phyloP scores from a whole-genome alignment of 2,888 invertebrate species.

The Baronia brevicornis region DNA sequence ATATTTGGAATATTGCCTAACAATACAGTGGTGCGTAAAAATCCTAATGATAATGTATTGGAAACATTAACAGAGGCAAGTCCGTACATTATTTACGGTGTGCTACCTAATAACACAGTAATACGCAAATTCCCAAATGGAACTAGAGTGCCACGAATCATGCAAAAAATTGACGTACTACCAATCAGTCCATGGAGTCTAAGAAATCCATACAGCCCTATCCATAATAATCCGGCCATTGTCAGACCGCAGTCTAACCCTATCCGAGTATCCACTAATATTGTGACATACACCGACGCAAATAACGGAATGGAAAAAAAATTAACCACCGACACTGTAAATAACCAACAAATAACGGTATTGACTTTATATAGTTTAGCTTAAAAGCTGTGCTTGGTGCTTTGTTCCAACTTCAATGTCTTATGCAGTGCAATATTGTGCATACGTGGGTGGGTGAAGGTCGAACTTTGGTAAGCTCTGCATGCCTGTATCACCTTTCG shows the following conservation, averaged over 20 bases:
- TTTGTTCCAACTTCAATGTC: conserved; percentile 42
- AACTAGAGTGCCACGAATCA: conserved; percentile 82
- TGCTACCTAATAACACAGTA: conserved; percentile 85
- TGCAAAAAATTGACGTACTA: conserved; percentile 75
- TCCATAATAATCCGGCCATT: conserved; percentile 74
- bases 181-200: conserved; percentile 77
- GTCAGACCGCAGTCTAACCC: conserved; percentile 75
- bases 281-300: conserved; percentile 75
- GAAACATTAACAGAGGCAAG: conserved; percentile 80
- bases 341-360: conserved; percentile 73
- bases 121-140: conserved; percentile 88
- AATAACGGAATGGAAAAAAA: conserved; percentile 75
- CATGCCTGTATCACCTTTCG: conserved; percentile 49
- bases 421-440: conserved; percentile 27
- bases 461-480: conserved; percentile 41
- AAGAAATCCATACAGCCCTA: conserved; percentile 77
- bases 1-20: conserved; percentile 86
- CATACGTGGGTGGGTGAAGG: conserved; percentile 31
- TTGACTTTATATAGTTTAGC: conserved; percentile 70
- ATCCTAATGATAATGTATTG: conserved; percentile 79
- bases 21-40: conserved; percentile 85
- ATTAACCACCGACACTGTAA: conserved; percentile 73
- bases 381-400: conserved; percentile 64
- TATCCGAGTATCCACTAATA: conserved; percentile 80
- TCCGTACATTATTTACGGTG: conserved; percentile 84